phyloP scores from a whole-genome alignment of 2,797 vertebrate genomes.

The Danio jaintianensis region DNA sequence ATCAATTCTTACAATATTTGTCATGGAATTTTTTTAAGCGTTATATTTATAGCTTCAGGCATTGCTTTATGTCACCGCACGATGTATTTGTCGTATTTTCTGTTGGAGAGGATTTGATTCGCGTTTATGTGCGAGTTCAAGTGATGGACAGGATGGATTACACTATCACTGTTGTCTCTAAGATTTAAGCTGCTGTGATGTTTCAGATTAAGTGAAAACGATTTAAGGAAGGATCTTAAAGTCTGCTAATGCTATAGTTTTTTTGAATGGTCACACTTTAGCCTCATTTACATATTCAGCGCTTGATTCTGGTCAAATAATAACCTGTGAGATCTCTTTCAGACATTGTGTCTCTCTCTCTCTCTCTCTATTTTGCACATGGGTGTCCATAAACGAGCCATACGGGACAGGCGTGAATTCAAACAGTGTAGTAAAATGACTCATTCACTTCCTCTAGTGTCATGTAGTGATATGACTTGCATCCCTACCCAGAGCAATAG shows the following conservation, averaged over 20 bases:
- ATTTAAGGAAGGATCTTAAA: neutral
- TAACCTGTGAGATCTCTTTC: neutral
- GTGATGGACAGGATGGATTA: constrained; percentile 25
- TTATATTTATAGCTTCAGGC: neutral
- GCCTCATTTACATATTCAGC: neutral
- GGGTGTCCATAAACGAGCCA: constrained; percentile 34
- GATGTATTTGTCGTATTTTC: neutral
- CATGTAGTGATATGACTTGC: constrained; percentile 44
- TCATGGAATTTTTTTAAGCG: neutral
- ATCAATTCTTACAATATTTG: neutral
- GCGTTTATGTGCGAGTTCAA: neutral
- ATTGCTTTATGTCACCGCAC: constrained; percentile 4
- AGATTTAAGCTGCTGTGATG: neutral
- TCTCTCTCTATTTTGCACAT: neutral
- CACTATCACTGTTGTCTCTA: neutral
- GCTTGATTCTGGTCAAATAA: neutral
- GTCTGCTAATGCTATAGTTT: too few species aligned
- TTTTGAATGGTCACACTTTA: neutral
- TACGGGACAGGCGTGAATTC: constrained; percentile 44
- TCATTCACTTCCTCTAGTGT: constrained; percentile 44
- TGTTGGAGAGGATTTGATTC: neutral
- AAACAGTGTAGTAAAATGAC: constrained; percentile 50
- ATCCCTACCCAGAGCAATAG: constrained; percentile 42
- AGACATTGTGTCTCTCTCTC: neutral
- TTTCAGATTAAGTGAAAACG: neutral